Base-by-base conservation (phyloP, 2,797 vertebrate species). In the Eospalax fontanierii region DNA sequence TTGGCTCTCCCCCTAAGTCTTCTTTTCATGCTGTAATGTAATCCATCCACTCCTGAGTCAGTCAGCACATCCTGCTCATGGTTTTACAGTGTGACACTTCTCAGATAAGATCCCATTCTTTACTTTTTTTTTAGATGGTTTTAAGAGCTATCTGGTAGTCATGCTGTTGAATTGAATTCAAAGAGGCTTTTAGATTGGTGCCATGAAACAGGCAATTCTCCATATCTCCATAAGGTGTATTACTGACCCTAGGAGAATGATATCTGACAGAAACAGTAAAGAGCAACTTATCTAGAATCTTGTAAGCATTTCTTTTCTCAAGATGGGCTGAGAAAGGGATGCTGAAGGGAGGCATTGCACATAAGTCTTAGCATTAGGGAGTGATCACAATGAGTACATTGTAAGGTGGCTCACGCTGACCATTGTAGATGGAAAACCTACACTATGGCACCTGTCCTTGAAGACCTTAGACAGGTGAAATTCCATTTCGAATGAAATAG, bases 301-400 rank as follows among this genome's bases (percentile, higher is more conserved):
- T 94, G 89, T 80, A 96, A 96, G 89, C 76, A 93, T 85, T 94
- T 90, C 80, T 91, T 92, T 97, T 85, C 88, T 87, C 92, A 91
- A 80, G 30, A 96, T 89, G 74, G 90, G 43, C n/a, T 91, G 80
- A 95, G 80, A 95, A 92, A 83, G 89, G 75, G 79, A 90, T 89
- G 89, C 92, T 82, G 82, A 95, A 86, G 92, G 85, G 90, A 95
- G n/a, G 50, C 73, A 82, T 84, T 10, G 2, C 92, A 9, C 61
- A 46, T 54, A 89, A 92, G 90, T 81, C 94, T 89, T 87, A 84
- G 63, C 50, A 75, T 95, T 79, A 92, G 22, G 68, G 43, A 92
- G 75, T 63, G 90, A 94, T 94, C 93, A 97, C 97, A 97, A 94
- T 96, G 97, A 96, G 35, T 43, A 76, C 94, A 95, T 96, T 97